These are phyloP conservation scores for Gymnopithys bicolor DNA, from an alignment of 2,797 vertebrate genomes.

Conservation along the genomic window DNA sequence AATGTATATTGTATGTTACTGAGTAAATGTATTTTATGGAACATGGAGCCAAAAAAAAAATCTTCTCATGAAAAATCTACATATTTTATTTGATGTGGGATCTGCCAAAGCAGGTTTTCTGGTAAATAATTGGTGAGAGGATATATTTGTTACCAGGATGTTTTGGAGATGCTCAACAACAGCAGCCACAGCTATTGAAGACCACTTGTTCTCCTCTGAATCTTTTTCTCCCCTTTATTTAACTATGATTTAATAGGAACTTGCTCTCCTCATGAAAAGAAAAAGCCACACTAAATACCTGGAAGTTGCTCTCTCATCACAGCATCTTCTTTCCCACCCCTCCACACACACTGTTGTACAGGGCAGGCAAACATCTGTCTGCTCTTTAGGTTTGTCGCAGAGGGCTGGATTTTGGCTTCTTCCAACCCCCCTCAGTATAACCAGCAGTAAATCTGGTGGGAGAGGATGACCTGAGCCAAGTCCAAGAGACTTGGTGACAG, in stretches of 20 bases:
- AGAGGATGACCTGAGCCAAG: not conserved
- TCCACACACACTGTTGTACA: accelerated
- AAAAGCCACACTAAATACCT: not conserved
- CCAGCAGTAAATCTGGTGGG: not conserved
- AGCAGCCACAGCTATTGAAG: not conserved
- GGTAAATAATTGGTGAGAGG: not conserved
- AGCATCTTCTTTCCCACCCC: not conserved
- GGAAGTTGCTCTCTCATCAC: not conserved
- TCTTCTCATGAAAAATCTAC: slow-evolving; percentile 5
- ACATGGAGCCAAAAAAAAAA: slow-evolving; percentile 1
- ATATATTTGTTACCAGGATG: not conserved
- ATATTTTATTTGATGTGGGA: not conserved
- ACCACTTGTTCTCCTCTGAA: not conserved
- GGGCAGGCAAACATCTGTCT: not conserved
- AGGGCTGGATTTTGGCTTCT: not conserved
- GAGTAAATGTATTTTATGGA: slow-evolving; percentile 22
- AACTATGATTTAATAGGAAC: not conserved
- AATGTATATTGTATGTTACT: slow-evolving; percentile 45
- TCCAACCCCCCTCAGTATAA: not conserved
- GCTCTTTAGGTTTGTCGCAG: not conserved
- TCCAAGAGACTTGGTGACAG: not conserved
- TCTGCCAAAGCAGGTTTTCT: slow-evolving; percentile 36
- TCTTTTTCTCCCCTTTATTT: not conserved
- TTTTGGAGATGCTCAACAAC: not conserved
- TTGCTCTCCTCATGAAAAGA: not conserved